Percentiles rank a stretch among this genome's conserved stretches.
Evolutionary conservation across 2,797 vertebrate genomes (phyloP).

Genomic region (Molossus molossus): DNA sequence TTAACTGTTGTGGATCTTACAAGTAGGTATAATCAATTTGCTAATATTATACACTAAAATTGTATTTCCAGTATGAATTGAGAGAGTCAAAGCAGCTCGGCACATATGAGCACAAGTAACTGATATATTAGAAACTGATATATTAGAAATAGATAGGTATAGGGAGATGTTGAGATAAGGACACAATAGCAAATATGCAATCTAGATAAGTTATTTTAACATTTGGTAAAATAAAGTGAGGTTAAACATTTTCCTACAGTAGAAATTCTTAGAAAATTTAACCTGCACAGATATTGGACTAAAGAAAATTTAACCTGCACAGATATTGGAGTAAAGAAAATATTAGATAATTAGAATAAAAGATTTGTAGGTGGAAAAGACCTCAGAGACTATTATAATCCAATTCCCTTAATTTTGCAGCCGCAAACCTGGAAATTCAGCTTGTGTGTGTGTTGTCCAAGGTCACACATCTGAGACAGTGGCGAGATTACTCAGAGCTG

Average conservation of each 20-base stretch:
- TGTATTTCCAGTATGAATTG: background rate
- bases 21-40: constrained; percentile 16
- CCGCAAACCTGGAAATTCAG: background rate
- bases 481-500: constrained; percentile 6
- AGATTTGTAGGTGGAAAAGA: constrained; percentile 16
- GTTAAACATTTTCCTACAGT: background rate
- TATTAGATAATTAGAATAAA: background rate
- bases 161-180: constrained; percentile 6
- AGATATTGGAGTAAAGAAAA: background rate
- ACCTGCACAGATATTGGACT: background rate
- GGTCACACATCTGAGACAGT: background rate
- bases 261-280: constrained; percentile 54
- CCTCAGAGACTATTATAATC: constrained; percentile 64
- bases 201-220: constrained; percentile 18
- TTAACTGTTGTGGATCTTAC: background rate
- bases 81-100: constrained; percentile 13
- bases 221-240: constrained; percentile 15
- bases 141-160: background rate
- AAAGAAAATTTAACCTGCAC: constrained; percentile 5
- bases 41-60: constrained; percentile 19
- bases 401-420: background rate
- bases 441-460: background rate
- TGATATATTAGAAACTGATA: background rate
- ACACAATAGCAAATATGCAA: background rate
- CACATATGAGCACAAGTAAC: background rate